Percentiles rank a stretch among this genome's conserved stretches.
Conservation (phyloP, 2,113 vertebrate species). For the Choloepus hoffmanni region DNA sequence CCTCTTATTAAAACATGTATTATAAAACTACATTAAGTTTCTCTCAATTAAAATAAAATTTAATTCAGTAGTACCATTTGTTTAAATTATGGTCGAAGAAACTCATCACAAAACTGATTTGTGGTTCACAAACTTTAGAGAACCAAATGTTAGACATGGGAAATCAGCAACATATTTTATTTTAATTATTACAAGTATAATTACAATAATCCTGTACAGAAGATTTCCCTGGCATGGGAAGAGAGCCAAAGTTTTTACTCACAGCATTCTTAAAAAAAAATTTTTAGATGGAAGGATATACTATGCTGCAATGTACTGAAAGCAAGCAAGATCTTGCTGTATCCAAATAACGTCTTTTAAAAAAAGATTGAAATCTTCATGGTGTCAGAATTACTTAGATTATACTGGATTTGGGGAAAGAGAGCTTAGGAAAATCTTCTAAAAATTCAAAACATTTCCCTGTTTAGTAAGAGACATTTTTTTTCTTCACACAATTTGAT, state of each 20-base stretch:
- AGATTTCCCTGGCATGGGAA: background rate
- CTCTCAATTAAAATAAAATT: background rate
- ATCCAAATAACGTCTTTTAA: background rate
- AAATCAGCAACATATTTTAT: conserved; percentile 31
- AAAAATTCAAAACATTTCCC: background rate
- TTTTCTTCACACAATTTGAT: background rate
- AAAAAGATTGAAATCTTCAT: background rate
- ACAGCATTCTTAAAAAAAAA: background rate
- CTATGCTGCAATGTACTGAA: background rate
- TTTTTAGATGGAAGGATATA: background rate
- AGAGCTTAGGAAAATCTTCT: background rate
- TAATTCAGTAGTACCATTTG: background rate
- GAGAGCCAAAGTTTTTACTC: background rate
- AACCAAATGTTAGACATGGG: background rate
- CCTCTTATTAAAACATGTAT: background rate
- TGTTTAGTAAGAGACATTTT: background rate
- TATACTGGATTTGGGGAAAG: background rate
- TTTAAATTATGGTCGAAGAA: background rate
- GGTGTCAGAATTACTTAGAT: background rate
- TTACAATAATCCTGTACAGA: background rate
- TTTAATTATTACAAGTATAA: background rate
- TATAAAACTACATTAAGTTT: background rate
- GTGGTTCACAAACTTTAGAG: background rate
- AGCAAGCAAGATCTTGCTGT: background rate
- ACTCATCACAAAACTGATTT: background rate